These are phyloP conservation scores for Drosophila yooni DNA, from an alignment of 2,888 invertebrate genomes.

Conservation along the genomic window DNA sequence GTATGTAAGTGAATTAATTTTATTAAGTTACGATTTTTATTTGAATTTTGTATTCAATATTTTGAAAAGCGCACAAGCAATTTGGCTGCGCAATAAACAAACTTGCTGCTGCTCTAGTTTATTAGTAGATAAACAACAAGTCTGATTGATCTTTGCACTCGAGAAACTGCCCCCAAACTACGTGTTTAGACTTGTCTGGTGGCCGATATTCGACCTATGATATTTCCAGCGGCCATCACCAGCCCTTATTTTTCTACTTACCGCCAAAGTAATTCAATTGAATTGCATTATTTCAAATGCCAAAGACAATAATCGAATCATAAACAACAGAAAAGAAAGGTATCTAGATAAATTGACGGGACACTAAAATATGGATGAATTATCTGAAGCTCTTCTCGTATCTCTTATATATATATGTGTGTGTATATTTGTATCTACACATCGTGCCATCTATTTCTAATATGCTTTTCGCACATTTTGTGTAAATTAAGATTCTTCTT, in stretches of 20 bases:
- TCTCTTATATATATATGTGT: background rate
- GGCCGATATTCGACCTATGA: background rate
- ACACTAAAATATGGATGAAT: constrained; percentile 4
- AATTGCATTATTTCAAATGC: constrained; percentile 32
- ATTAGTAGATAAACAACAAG: constrained; percentile 18
- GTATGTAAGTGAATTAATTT: constrained; percentile 6
- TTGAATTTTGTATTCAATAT: constrained; percentile 30
- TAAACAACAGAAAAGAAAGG: constrained; percentile 47
- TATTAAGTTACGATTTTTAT: constrained; percentile 11
- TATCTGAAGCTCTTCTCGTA: background rate
- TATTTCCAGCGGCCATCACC: background rate
- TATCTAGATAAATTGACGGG: background rate
- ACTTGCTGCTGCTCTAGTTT: constrained; percentile 25
- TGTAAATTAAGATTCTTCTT: constrained; percentile 1
- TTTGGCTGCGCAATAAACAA: constrained; percentile 47
- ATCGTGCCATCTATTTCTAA: background rate
- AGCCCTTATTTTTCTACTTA: background rate
- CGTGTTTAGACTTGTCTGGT: background rate
- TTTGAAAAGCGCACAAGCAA: constrained; percentile 50
- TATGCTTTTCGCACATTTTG: constrained; percentile 23
- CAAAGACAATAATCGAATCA: constrained; percentile 64
- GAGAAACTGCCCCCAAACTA: constrained; percentile 21
- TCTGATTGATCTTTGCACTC: constrained; percentile 58
- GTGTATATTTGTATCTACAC: background rate
- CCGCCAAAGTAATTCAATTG: constrained; percentile 15